These are phyloP conservation scores for Heliconius charithonia DNA, from an alignment of 2,888 invertebrate species.

Conservation along the genomic window DNA sequence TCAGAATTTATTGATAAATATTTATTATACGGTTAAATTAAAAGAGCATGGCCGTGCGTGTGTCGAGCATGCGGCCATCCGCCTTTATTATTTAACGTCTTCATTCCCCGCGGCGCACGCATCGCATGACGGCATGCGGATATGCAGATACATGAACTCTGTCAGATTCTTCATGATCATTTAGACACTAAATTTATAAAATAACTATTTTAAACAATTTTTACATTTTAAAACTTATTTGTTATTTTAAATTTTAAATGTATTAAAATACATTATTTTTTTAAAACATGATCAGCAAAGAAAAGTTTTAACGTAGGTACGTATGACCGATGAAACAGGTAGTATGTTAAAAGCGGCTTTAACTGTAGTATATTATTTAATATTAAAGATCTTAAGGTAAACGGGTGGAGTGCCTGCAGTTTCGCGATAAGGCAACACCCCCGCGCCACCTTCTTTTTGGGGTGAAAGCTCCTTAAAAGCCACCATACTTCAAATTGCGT, in stretches of 20 bases:
- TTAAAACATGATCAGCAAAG: background rate
- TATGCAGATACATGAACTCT: constrained; percentile 68
- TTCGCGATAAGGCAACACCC: constrained; percentile 78
- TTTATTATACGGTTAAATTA: constrained; percentile 49
- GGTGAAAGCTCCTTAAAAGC: constrained; percentile 75
- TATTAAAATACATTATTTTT: background rate
- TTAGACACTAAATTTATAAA: constrained; percentile 47
- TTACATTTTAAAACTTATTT: background rate
- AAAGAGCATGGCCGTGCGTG: constrained; percentile 58
- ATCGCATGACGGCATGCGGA: constrained; percentile 78
- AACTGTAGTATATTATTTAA: constrained; percentile 82
- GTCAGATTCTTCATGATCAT: constrained; percentile 46
- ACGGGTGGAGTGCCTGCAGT: constrained; percentile 81
- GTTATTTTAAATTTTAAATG: background rate
- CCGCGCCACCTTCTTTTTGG: constrained; percentile 64
- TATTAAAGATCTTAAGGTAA: constrained; percentile 84
- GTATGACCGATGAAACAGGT: constrained; percentile 62
- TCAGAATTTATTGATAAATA: constrained; percentile 44
- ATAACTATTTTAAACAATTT: background rate
- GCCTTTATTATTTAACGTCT: constrained; percentile 83
- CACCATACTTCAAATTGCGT: constrained; percentile 83
- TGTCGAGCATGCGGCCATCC: constrained; percentile 75
- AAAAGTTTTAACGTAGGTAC: constrained; percentile 7
- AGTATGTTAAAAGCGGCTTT: constrained; percentile 70
- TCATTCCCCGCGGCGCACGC: constrained; percentile 79